Percentiles rank a stretch among this genome's conserved stretches.
These are phyloP conservation scores for Vicugna pacos DNA, from an alignment of 2,113 vertebrate genomes.

Conservation along the genomic window DNA sequence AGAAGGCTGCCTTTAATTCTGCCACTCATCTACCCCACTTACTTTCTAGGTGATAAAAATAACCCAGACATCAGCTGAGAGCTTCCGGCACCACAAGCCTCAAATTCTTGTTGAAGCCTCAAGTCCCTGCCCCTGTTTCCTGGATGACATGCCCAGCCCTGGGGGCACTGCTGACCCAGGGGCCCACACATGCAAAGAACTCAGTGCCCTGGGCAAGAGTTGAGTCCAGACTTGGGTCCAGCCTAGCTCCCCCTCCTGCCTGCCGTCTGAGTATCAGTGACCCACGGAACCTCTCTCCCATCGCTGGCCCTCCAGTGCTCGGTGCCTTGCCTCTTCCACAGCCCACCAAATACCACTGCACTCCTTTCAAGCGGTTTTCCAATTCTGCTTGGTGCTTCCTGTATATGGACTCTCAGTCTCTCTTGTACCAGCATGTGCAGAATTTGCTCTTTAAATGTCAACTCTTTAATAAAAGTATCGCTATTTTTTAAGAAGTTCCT, in stretches of 20 bases:
- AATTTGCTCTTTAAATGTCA: conserved; percentile 6
- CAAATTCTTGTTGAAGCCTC: neutral
- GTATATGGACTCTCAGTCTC: neutral
- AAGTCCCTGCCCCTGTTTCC: neutral
- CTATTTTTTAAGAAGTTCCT: conserved; percentile 27
- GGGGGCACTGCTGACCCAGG: rapidly evolving
- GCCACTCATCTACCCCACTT: neutral
- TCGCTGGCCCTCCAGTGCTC: neutral
- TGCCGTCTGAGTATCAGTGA: neutral
- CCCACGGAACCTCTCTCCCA: neutral
- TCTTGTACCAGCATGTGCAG: conserved; percentile 28
- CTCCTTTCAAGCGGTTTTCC: conserved; percentile 53
- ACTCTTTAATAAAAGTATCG: neutral
- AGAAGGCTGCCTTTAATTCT: neutral
- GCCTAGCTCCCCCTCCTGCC: neutral
- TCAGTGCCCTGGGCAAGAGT: too few species aligned
- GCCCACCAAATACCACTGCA: conserved; percentile 26
- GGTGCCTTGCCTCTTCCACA: neutral
- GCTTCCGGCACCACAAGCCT: neutral
- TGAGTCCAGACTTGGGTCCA: neutral
- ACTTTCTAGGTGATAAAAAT: neutral
- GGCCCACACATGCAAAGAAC: neutral
- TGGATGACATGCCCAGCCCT: neutral
- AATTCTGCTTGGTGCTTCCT: conserved; percentile 44
- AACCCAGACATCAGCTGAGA: neutral